These are phyloP conservation scores for Colaptes auratus DNA, from an alignment of 2,113 vertebrate species.

Conservation along the genomic window DNA sequence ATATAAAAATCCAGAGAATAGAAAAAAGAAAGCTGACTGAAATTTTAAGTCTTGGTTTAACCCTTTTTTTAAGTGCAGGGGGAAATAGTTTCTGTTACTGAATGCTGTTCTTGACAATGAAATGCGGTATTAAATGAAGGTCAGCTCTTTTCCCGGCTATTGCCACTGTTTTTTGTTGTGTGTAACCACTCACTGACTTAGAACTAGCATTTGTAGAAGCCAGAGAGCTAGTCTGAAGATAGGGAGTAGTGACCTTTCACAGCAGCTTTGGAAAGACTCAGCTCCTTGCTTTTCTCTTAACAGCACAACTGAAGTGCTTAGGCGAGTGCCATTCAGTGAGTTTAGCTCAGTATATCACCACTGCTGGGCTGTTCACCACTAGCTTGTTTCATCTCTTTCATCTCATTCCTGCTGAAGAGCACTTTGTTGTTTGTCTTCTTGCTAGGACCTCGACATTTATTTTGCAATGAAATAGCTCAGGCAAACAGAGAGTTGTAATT, in stretches of 20 bases:
- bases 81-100: background rate
- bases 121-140: background rate
- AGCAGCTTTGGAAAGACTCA: background rate
- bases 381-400: background rate
- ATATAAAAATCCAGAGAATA: background rate
- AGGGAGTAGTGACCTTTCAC: background rate
- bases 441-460: background rate
- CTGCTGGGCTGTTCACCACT: background rate
- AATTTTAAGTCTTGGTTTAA: background rate
- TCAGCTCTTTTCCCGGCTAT: background rate
- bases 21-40: background rate
- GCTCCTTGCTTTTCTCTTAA: rapidly evolving
- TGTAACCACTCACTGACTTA: background rate
- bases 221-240: background rate
- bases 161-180: background rate
- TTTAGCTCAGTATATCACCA: background rate
- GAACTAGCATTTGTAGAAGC: background rate
- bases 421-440: background rate
- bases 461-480: background rate
- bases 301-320: background rate
- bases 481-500: background rate
- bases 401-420: background rate
- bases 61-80: background rate
- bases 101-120: background rate
- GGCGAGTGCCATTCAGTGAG: background rate